Evolutionary conservation across 1,140 invertebrate species (phyloP).

Genomic region (Theocolax elegans): DNA sequence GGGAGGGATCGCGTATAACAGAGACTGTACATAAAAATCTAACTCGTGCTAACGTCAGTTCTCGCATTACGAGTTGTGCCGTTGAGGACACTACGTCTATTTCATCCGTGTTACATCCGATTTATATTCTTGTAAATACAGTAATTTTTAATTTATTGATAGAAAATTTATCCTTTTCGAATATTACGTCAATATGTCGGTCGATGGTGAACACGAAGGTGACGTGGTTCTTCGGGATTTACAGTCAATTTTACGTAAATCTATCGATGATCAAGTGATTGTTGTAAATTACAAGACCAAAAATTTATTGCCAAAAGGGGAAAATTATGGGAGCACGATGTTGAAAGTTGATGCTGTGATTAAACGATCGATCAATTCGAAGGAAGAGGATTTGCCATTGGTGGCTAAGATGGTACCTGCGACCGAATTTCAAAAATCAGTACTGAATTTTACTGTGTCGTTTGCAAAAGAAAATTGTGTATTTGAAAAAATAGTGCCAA

Average conservation of each 20-base stretch:
- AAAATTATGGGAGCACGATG: slow-evolving; percentile 71
- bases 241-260: slow-evolving; percentile 41
- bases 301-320: slow-evolving; percentile 61
- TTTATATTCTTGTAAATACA: too few species aligned
- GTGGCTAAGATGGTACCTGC: slow-evolving; percentile 64
- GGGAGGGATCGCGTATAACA: too few species aligned
- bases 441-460: slow-evolving; percentile 56
- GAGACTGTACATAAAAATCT: too few species aligned
- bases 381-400: slow-evolving; percentile 48
- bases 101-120: too few species aligned
- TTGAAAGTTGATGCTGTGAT: slow-evolving; percentile 58
- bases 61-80: too few species aligned
- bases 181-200: neutral
- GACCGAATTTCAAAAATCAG: slow-evolving; percentile 47
- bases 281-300: slow-evolving; percentile 41
- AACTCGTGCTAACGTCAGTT: too few species aligned
- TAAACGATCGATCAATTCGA: slow-evolving; percentile 14
- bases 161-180: too few species aligned
- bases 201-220: too few species aligned
- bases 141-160: too few species aligned
- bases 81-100: too few species aligned
- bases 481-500: slow-evolving; percentile 50
- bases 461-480: slow-evolving; percentile 58
- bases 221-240: slow-evolving; percentile 42
- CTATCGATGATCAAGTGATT: slow-evolving; percentile 41